phyloP scores from a whole-genome alignment of 2,113 vertebrate genomes.

The Xiphophorus hellerii region DNA sequence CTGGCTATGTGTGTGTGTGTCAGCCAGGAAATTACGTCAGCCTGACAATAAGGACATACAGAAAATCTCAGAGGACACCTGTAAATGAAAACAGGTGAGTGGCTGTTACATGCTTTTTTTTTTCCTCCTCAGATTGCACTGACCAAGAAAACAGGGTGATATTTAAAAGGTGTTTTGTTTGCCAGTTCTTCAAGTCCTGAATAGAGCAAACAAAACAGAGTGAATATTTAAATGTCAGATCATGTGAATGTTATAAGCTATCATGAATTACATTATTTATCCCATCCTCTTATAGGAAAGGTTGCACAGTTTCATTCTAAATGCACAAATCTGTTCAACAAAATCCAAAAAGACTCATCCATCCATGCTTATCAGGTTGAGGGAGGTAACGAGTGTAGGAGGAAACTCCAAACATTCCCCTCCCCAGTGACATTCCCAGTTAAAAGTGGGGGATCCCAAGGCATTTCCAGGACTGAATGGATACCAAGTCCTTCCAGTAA shows the following conservation, averaged over 20 bases:
- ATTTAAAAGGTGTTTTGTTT: neutral
- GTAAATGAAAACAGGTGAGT: constrained; percentile 47
- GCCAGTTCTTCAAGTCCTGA: too few relatives aligned
- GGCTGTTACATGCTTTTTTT: constrained; percentile 12
- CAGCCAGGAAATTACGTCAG: constrained; percentile 38
- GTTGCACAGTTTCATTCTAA: neutral
- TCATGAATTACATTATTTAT: neutral
- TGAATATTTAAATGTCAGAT: neutral
- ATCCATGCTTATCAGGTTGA: too few relatives aligned
- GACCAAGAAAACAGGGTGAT: constrained; percentile 1
- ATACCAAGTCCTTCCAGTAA: neutral
- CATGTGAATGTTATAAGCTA: neutral
- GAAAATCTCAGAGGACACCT: constrained; percentile 37
- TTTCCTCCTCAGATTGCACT: neutral
- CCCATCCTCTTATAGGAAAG: neutral
- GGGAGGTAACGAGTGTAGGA: too few relatives aligned
- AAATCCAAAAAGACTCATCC: too few relatives aligned
- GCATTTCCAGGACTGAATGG: neutral
- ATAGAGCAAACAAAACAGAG: neutral
- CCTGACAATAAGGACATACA: constrained; percentile 33
- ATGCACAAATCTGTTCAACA: too few relatives aligned
- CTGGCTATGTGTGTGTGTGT: constrained; percentile 31
- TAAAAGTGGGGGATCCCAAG: too few relatives aligned
- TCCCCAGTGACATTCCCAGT: too few relatives aligned
- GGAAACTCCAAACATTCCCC: too few relatives aligned